Evolutionary conservation across 2,888 invertebrate genomes (phyloP).

Genomic region (Drosophila histrio): DNA sequence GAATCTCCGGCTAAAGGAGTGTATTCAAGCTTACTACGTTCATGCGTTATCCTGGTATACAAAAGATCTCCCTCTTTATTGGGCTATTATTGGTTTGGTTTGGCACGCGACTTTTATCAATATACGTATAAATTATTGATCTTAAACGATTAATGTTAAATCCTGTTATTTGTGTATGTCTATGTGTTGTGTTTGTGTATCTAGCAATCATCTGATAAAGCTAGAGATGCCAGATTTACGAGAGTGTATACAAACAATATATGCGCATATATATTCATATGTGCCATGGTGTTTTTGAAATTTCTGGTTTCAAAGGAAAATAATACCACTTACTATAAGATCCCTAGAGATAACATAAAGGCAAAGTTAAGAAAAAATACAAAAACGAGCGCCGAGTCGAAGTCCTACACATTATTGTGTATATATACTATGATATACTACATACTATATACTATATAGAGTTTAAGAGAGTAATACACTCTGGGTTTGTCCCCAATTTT

Average conservation of each 20-base stretch:
- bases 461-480: conserved; percentile 14
- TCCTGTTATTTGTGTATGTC: conserved; percentile 20
- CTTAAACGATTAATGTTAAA: conserved; percentile 6
- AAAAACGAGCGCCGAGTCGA: conserved; percentile 2
- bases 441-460: conserved; percentile 12
- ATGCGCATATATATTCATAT: conserved; percentile 6
- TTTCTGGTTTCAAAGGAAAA: conserved; percentile 13
- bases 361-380: background rate
- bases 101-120: conserved; percentile 5
- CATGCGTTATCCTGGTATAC: conserved; percentile 13
- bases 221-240: conserved; percentile 7
- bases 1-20: background rate
- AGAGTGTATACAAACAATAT: conserved; percentile 18
- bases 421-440: conserved; percentile 3
- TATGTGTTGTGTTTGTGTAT: conserved; percentile 25
- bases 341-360: conserved; percentile 6
- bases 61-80: background rate
- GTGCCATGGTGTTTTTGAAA: conserved; percentile 2
- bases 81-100: conserved; percentile 15
- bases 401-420: background rate
- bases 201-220: conserved; percentile 15
- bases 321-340: conserved; percentile 20
- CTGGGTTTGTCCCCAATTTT: conserved; percentile 10
- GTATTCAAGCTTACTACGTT: conserved; percentile 5
- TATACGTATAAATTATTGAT: background rate